Conservation (phyloP, 2,797 vertebrate genomes). For the Labeo calbasu region DNA sequence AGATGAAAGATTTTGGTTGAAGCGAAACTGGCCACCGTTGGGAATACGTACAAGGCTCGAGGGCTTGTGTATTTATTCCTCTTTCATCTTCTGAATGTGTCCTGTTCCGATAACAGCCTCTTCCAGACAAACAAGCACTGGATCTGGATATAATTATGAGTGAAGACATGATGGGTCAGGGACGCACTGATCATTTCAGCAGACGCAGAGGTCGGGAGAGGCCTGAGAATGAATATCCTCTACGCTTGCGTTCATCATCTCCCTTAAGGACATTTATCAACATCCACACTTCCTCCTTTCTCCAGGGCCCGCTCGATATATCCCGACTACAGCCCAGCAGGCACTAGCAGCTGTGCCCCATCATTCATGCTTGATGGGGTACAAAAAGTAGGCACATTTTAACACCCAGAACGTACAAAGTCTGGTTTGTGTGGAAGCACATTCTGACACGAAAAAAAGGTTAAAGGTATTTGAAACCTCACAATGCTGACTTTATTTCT, state of each 20-base stretch:
- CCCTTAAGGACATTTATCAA: slow-evolving; percentile 49
- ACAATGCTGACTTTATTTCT: background rate
- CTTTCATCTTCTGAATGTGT: slow-evolving; percentile 22
- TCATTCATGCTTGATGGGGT: slow-evolving; percentile 44
- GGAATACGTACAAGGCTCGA: background rate
- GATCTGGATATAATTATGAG: slow-evolving; percentile 75
- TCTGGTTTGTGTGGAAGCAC: background rate
- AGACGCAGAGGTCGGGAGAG: slow-evolving; percentile 52
- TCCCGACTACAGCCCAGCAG: slow-evolving; percentile 29
- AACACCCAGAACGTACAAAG: slow-evolving; percentile 3
- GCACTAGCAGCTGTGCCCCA: slow-evolving; percentile 47
- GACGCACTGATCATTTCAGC: slow-evolving; percentile 77
- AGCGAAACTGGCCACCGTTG: slow-evolving; percentile 10
- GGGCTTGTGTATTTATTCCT: slow-evolving; percentile 24
- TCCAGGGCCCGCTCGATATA: slow-evolving; percentile 23
- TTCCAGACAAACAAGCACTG: slow-evolving; percentile 61
- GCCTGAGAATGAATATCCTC: slow-evolving; percentile 58
- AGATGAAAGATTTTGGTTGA: slow-evolving; percentile 31
- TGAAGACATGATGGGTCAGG: slow-evolving; percentile 69
- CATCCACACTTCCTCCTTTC: slow-evolving; percentile 28
- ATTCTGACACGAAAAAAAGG: background rate
- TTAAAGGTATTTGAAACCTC: background rate
- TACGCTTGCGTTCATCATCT: slow-evolving; percentile 34
- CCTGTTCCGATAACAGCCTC: slow-evolving; percentile 36
- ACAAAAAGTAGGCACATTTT: slow-evolving; percentile 38